Evolutionary conservation across 2,888 invertebrate genomes (phyloP), one percentile per base, ranked within the genome.

Genomic region (Anthophora plumipes): DNA sequence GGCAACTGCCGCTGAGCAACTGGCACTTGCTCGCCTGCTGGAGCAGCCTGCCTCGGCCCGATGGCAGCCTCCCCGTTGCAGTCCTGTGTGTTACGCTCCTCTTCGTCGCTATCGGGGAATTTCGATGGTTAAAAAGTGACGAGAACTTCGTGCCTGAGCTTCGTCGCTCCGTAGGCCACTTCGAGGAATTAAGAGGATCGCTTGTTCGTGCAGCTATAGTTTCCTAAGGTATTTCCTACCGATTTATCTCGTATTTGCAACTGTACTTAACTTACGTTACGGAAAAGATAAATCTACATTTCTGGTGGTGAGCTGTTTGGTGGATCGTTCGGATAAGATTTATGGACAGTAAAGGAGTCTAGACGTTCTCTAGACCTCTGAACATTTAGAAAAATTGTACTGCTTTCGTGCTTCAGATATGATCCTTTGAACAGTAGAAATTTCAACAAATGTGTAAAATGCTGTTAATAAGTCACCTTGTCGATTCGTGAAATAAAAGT

Each of bases 1-100:
- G 89, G 89, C 92, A 90, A 93, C 88, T 89, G 92, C 92, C 88
- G 91, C 88, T 85, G 89, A 91, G 90, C 92, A 91, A 93, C 93
- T 93, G 88, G 80, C 90, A 89, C 89, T 90, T 89, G 89, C 88
- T 85, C 68, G 77, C 67, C 81, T 59, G 74, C 83, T 80, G 77
- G 83, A 82, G 77, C 83, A 78, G 77, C 84, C 67, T 81, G 77
- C 80, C 67, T 54, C 81, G 63, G 73, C 63, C 70, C 67, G 73
- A 70, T 68, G 72, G 64, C 64, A 77, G 69, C 74, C 69, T 82
- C 83, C 79, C 78, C 72, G 78, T 70, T 84, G 78, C 83, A 70
- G 68, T 82, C 59, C 72, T 64, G 60, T 72, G 52, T 55, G 22
- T 70, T 71, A 72, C 60, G 48, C 75, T 67, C 48, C 73, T 83